Base-by-base conservation (phyloP, 2,113 vertebrate species). In the Amia ocellicauda region DNA sequence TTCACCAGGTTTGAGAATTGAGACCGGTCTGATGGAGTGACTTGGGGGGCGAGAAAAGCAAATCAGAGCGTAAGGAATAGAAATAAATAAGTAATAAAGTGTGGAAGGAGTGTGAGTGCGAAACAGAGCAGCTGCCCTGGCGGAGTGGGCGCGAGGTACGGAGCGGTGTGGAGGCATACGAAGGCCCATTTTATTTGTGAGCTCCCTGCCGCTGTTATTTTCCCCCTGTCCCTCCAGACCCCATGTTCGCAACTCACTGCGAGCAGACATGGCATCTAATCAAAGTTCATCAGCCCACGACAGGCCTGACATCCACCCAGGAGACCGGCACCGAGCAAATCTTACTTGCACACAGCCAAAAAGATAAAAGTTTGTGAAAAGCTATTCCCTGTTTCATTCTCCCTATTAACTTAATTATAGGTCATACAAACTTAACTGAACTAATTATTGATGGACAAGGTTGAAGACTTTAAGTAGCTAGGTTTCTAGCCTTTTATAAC, bases 181-280 rank as follows among this genome's bases (percentile, higher is more conserved):
- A 58, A 75, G 43, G 47, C 1, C 22, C 7, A 22, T 23, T n/a
- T 23, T 54, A 22, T 43, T 57, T 70, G 65, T 67, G 80, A 82
- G 69, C 23, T 3, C 61, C 22, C 42, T 5, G 27, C 24, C 55
- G 31, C 11, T 11, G 31, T 36, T 36, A n/a, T n/a, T n/a, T n/a
- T 61, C 64, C 70, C 47, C 49, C 67, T 40, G 74, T 86, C 81
- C 82, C 86, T 78, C 73, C 63, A 81, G 83, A 82, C 75, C 19
- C 28, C 63, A 60, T 60, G 74, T 80, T 79, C 79, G 79, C 80
- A 66, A 78, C 76, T 74, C 71, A 59, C 70, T 78, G 74, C 77
- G 74, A 79, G 72, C 69, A 74, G 60, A 85, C 83, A 84, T 83
- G 80, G 80, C 87, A 88, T 80, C 80, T 77, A 81, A 83, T 91